Conservation (phyloP, 2,888 invertebrate genomes). For the Phortica okadai region DNA sequence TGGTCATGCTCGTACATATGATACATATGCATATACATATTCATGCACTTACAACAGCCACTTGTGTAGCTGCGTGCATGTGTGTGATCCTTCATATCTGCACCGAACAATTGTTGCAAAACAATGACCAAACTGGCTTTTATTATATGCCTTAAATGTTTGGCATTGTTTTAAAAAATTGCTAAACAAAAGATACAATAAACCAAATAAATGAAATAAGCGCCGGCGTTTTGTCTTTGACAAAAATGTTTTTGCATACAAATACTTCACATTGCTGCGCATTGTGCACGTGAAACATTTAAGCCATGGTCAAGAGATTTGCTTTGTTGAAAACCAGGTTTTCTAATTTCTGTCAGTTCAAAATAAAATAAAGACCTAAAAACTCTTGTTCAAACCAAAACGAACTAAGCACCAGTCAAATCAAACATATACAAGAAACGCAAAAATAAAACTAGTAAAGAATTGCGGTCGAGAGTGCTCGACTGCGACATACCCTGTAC, state of each 20-base stretch:
- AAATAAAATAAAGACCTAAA: not conserved
- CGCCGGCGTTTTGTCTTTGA: slow-evolving; percentile 60
- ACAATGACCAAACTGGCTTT: slow-evolving; percentile 54
- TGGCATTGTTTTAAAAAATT: slow-evolving; percentile 58
- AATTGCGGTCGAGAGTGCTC: too few species aligned
- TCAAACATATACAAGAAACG: too few species aligned
- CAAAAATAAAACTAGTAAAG: too few species aligned
- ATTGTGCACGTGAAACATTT: too few species aligned
- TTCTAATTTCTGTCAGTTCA: not conserved
- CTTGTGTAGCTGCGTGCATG: not conserved
- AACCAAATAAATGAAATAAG: slow-evolving; percentile 39
- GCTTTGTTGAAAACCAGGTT: slow-evolving; percentile 2
- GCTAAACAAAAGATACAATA: slow-evolving; percentile 51
- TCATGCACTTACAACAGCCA: not conserved
- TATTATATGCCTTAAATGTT: slow-evolving; percentile 52
- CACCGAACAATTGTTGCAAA: not conserved
- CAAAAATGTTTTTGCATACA: not conserved
- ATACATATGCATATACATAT: too few species aligned
- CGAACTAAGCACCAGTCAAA: too few species aligned
- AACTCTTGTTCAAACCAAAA: too few species aligned
- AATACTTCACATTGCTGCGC: too few species aligned
- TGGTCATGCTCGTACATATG: slow-evolving; percentile 21
- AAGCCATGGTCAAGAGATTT: slow-evolving; percentile 12
- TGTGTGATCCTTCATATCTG: slow-evolving; percentile 16
- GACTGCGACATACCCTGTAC: too few species aligned